A percentile compares a stretch with the other conserved stretches of the same genome.
Evolutionary conservation across 2,113 vertebrate genomes (phyloP).

Genomic region (Bubalus kerabau): DNA sequence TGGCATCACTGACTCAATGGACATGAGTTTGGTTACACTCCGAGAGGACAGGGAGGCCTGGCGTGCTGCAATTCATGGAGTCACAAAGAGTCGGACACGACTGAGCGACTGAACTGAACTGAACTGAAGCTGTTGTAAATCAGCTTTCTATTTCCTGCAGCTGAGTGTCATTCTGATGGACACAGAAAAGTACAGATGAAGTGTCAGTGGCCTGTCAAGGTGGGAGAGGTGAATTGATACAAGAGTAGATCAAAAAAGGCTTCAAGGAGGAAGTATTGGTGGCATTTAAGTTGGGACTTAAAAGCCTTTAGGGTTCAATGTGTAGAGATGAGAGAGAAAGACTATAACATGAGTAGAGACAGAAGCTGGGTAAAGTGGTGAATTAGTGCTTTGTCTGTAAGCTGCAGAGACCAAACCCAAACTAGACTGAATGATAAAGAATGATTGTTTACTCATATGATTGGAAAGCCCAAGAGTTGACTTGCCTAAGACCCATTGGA

Average conservation of each 20-base stretch:
- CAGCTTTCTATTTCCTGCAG: neutral
- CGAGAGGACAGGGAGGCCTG: fast-evolving
- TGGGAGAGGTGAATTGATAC: neutral
- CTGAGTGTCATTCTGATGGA: neutral
- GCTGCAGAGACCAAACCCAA: neutral
- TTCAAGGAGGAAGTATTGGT: neutral
- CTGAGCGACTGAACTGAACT: neutral
- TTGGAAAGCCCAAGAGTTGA: neutral
- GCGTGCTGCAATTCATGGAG: fast-evolving
- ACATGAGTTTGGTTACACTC: neutral
- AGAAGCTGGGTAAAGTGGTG: neutral
- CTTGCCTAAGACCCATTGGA: neutral
- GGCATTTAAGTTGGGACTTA: neutral
- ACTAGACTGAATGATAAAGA: neutral
- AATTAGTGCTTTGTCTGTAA: neutral
- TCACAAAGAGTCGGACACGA: fast-evolving
- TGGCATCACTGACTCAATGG: neutral
- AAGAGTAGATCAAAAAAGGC: neutral
- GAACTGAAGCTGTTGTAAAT: neutral
- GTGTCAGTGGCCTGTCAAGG: neutral
- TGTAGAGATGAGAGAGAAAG: neutral
- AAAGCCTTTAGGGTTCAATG: neutral
- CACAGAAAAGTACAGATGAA: neutral
- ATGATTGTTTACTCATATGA: no score
- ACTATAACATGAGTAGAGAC: fast-evolving